Percentiles rank a stretch among this genome's conserved stretches.
These are phyloP conservation scores for Drosophila serrata DNA, from an alignment of 1,140 invertebrate species.

Conservation along the genomic window DNA sequence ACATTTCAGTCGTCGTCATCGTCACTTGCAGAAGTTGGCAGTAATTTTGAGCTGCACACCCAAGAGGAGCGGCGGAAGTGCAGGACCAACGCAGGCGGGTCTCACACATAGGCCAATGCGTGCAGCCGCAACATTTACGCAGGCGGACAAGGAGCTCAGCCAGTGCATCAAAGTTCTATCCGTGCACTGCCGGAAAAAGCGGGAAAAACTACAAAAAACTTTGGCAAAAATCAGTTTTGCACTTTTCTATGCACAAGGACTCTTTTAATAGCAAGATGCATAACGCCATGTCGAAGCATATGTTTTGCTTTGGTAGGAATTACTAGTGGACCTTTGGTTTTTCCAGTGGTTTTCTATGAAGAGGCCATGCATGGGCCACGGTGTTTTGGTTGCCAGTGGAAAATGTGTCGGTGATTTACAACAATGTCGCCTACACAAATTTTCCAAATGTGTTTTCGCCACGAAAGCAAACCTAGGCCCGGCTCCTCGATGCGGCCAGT, in stretches of 20 bases:
- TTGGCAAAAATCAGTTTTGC: neutral
- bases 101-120: conserved; percentile 60
- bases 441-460: conserved; percentile 83
- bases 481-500: conserved; percentile 9
- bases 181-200: conserved; percentile 29
- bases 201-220: neutral
- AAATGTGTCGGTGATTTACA: conserved; percentile 83
- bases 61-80: conserved; percentile 32
- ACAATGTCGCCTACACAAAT: conserved; percentile 83
- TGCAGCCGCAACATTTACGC: conserved; percentile 74
- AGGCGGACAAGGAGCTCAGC: conserved; percentile 41
- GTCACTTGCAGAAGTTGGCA: conserved; percentile 81
- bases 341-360: conserved; percentile 22
- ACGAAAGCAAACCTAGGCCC: conserved; percentile 68
- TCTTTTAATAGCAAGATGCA: neutral
- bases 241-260: neutral
- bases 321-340: neutral
- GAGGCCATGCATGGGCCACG: conserved; percentile 20
- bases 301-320: neutral
- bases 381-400: conserved; percentile 55
- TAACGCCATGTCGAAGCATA: neutral
- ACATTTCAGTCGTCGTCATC: conserved; percentile 66
- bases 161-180: too few relatives aligned
- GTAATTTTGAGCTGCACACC: conserved; percentile 74
- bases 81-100: conserved; percentile 3